Base-by-base conservation (phyloP, 1,140 invertebrate genomes). In the Drosophila punjabiensis region DNA sequence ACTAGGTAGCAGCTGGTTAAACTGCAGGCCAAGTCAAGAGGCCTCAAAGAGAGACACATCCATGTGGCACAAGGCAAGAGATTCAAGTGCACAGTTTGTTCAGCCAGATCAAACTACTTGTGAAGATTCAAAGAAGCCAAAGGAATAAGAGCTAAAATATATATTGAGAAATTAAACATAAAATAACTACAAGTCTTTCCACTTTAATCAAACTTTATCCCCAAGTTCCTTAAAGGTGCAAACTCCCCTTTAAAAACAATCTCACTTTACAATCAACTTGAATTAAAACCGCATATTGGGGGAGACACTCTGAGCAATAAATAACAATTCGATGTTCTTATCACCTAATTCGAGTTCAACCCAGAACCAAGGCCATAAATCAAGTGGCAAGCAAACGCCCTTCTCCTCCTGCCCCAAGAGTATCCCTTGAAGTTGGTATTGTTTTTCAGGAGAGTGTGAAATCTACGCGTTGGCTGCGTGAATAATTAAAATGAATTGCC, bases 301-400 rank as follows among this genome's bases (percentile, higher is more conserved):
- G 50, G 16, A 24, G 39, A 68, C 62, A 65, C 58, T 32, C 20
- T 30, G 14, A 50, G 62, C 86, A 53, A 89, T 89, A 89, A 89
- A 90, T 89, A 79, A 90, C 86, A 89, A 89, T 89, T 88, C 85
- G 85, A 88, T 88, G 85, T 89, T 89, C 85, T 89, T 89, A 89
- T 89, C 85, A 85, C 85, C 88, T 79, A 85, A 79, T 58, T 58
- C 55, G 35, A 58, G 20, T 82, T 70, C 59, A 61, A 53, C 50
- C 48, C 68, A 28, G 14, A 89, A 61, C 60, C 66, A 52, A 47
- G 50, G 70, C 86, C 67, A 90, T 89, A 90, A 89, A 89, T 89
- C 86, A 89, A 90, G 81, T 82, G 66, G 77, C 75, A 85, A 68
- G 84, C n/a, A 0, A 53, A 18, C 28, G 16, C 45, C 43, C 55